Evolutionary conservation across 1,140 invertebrate genomes (phyloP).

Genomic region (Vollenhovia emeryi): DNA sequence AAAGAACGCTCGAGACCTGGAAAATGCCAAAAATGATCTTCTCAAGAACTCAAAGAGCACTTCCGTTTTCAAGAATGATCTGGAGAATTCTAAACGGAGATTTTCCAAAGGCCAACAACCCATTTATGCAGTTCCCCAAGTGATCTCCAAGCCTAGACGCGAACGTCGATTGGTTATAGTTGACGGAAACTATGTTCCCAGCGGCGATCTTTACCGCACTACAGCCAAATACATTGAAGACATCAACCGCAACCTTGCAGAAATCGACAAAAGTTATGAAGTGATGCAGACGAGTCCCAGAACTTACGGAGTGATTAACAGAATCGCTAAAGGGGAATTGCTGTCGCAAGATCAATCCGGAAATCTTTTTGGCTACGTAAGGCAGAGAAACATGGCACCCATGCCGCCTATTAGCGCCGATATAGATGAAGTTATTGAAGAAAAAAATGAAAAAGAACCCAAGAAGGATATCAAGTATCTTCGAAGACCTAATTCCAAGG

Average conservation of each 20-base stretch:
- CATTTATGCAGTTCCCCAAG: slow-evolving; percentile 76
- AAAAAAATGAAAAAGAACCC: not conserved
- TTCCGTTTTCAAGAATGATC: not conserved
- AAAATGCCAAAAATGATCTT: not conserved
- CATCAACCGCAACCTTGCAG: slow-evolving; percentile 82
- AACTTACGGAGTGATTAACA: slow-evolving; percentile 78
- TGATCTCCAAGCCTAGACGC: slow-evolving; percentile 31
- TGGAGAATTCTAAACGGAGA: slow-evolving; percentile 1
- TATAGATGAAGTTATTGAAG: not conserved
- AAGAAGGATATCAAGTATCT: not conserved
- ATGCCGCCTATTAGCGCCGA: slow-evolving; percentile 77
- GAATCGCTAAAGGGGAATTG: slow-evolving; percentile 63
- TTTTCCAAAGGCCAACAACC: slow-evolving; percentile 63
- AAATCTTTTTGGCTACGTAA: slow-evolving; percentile 64
- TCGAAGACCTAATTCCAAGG: slow-evolving; percentile 72
- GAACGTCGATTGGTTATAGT: slow-evolving; percentile 51
- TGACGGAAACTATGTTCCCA: slow-evolving; percentile 79
- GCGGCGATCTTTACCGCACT: slow-evolving; percentile 80
- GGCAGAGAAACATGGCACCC: slow-evolving; percentile 79
- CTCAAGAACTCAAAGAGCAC: not conserved
- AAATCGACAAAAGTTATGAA: slow-evolving; percentile 81
- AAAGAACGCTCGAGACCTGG: not conserved
- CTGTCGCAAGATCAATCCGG: slow-evolving; percentile 4
- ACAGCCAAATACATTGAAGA: slow-evolving; percentile 81
- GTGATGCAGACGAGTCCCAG: slow-evolving; percentile 67